A percentile compares a stretch with the other conserved stretches of the same genome.
These are phyloP conservation scores for Altica lythri DNA, from an alignment of 2,888 invertebrate species.

Conservation along the genomic window DNA sequence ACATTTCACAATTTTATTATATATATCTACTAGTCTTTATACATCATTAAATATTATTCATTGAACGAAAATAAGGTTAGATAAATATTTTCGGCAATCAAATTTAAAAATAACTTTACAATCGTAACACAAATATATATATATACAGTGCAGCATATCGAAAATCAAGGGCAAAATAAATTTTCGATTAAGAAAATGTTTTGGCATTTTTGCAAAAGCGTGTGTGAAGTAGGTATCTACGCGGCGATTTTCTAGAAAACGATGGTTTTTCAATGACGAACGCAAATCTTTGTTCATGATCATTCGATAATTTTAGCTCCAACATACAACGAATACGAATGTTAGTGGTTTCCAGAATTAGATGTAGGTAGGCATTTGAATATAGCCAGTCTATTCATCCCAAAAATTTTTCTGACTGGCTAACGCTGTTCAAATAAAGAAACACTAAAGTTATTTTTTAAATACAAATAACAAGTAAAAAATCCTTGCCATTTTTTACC, in stretches of 20 bases:
- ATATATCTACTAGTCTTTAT: too few relatives aligned
- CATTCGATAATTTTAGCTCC: constrained; percentile 15
- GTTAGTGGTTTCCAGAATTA: constrained; percentile 21
- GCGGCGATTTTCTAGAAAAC: constrained; percentile 1
- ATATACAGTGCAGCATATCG: background rate
- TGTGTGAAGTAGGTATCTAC: background rate
- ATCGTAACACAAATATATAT: too few relatives aligned
- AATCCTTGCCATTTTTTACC: too few relatives aligned
- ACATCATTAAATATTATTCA: too few relatives aligned
- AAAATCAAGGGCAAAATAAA: constrained; percentile 1
- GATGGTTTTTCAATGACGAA: background rate
- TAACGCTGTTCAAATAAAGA: too few relatives aligned
- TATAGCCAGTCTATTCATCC: constrained; percentile 5
- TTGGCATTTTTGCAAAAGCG: constrained; percentile 2
- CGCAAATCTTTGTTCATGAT: constrained; percentile 11
- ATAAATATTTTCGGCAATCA: constrained; percentile 1
- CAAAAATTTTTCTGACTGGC: constrained; percentile 3
- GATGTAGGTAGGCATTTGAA: constrained; percentile 9
- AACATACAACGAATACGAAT: constrained; percentile 14
- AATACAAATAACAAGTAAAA: too few relatives aligned
- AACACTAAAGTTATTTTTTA: too few relatives aligned
- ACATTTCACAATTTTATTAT: too few relatives aligned
- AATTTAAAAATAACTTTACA: background rate
- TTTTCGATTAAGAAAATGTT: background rate
- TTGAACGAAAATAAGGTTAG: too few relatives aligned